Conservation (phyloP, 2,888 invertebrate genomes). For the Nomada flava region DNA sequence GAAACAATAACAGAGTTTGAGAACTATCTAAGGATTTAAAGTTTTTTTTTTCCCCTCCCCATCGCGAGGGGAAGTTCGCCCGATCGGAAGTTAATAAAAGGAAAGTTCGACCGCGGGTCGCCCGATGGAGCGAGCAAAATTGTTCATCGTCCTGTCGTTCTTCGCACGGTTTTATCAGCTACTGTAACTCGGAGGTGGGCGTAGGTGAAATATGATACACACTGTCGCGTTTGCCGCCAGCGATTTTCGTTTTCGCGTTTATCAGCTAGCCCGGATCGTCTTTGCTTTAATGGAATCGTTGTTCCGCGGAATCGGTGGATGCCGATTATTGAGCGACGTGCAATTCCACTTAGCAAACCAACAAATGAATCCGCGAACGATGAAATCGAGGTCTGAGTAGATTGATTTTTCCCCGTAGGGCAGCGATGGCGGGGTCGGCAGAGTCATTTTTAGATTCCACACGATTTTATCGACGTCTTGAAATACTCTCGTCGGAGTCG, state of each 20-base stretch:
- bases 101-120: neutral
- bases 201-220: constrained; percentile 35
- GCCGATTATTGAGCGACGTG: constrained; percentile 52
- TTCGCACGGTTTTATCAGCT: constrained; percentile 51
- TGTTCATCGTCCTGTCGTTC: neutral
- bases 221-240: constrained; percentile 36
- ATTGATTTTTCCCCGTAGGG: constrained; percentile 36
- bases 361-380: constrained; percentile 34
- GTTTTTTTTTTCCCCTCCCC: neutral
- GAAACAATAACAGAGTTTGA: neutral
- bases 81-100: constrained; percentile 10
- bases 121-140: neutral
- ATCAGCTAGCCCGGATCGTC: constrained; percentile 46
- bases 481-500: neutral
- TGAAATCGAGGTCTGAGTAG: constrained; percentile 19
- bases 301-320: constrained; percentile 53
- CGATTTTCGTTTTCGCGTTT: constrained; percentile 64
- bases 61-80: neutral
- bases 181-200: neutral
- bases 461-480: constrained; percentile 3
- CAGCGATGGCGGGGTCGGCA: neutral
- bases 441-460: constrained; percentile 25
- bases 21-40: neutral
- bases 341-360: constrained; percentile 60
- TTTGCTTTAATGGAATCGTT: constrained; percentile 61